A percentile compares a stretch with the other conserved stretches of the same genome.
Evolutionary conservation across 2,113 vertebrate species (phyloP).

Genomic region (Ophthalmolycus amberensis): DNA sequence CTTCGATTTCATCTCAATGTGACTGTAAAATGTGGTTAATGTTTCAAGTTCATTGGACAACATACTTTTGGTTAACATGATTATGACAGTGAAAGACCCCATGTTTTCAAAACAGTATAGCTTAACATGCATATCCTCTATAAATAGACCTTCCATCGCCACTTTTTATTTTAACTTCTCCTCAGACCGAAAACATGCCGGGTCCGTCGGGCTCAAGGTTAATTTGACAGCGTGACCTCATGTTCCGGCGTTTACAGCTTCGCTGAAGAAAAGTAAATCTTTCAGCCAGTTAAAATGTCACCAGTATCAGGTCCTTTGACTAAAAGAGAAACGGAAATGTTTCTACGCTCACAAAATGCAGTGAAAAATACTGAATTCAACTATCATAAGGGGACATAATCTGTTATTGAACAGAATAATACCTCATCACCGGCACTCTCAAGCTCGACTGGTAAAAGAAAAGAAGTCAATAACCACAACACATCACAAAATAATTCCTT

Average conservation of each 20-base stretch:
- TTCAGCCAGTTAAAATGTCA: conserved; percentile 30
- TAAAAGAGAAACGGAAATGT: background rate
- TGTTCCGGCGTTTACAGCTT: conserved; percentile 24
- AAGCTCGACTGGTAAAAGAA: background rate
- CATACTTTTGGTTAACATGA: background rate
- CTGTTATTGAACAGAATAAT: background rate
- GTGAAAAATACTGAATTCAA: background rate
- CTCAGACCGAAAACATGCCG: background rate
- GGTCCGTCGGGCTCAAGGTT: background rate
- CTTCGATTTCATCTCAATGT: too few species aligned
- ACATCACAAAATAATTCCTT: background rate
- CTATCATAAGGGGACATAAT: background rate
- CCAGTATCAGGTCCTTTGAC: conserved; percentile 4
- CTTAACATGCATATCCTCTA: background rate
- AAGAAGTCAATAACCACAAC: background rate
- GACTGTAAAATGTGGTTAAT: too few species aligned
- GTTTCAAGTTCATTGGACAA: background rate
- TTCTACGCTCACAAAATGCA: background rate
- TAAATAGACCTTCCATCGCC: background rate
- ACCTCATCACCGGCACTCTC: background rate
- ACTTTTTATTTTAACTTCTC: background rate
- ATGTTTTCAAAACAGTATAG: too few species aligned
- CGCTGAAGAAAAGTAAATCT: conserved; percentile 8
- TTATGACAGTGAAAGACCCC: background rate
- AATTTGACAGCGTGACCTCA: conserved; percentile 14